Evolutionary conservation across 2,797 vertebrate genomes (phyloP).

Genomic region (Karalla daura): DNA sequence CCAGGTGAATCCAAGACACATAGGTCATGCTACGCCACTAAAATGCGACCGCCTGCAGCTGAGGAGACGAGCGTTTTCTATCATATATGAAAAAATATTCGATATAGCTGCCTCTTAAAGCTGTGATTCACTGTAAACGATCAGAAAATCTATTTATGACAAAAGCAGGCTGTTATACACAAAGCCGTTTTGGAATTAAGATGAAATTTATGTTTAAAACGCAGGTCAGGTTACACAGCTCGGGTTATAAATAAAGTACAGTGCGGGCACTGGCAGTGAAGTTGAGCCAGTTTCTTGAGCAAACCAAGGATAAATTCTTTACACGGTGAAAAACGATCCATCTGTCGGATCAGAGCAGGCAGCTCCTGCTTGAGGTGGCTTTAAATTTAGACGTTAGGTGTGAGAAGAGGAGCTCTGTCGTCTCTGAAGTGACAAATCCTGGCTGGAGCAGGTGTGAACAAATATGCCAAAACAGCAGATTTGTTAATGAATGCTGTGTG

Average conservation of each 20-base stretch:
- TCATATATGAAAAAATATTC: constrained; percentile 3
- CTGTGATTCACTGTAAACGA: constrained; percentile 9
- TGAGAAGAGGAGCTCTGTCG: not conserved
- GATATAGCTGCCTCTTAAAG: constrained; percentile 15
- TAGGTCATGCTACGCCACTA: constrained; percentile 31
- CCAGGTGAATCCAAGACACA: constrained; percentile 48
- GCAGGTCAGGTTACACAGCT: not conserved
- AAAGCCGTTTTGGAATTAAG: constrained; percentile 1
- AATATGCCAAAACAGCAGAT: constrained; percentile 27
- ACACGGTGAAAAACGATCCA: not conserved
- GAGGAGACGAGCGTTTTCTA: not conserved
- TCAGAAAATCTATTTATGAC: constrained; percentile 5
- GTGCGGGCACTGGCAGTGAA: not conserved
- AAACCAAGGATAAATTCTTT: not conserved
- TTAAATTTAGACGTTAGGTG: constrained; percentile 10
- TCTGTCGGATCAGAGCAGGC: constrained; percentile 2
- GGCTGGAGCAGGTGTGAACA: constrained; percentile 13
- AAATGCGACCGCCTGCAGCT: constrained; percentile 18
- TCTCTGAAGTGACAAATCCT: constrained; percentile 20
- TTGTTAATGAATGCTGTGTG: constrained; percentile 29
- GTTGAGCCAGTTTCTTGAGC: not conserved
- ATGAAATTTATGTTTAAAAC: not conserved
- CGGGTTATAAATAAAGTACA: constrained; percentile 13
- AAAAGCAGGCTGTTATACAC: not conserved
- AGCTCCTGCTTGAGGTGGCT: constrained; percentile 4